Evolutionary conservation across 2,888 invertebrate species (phyloP).

Genomic region (Argyra leucocephala): DNA sequence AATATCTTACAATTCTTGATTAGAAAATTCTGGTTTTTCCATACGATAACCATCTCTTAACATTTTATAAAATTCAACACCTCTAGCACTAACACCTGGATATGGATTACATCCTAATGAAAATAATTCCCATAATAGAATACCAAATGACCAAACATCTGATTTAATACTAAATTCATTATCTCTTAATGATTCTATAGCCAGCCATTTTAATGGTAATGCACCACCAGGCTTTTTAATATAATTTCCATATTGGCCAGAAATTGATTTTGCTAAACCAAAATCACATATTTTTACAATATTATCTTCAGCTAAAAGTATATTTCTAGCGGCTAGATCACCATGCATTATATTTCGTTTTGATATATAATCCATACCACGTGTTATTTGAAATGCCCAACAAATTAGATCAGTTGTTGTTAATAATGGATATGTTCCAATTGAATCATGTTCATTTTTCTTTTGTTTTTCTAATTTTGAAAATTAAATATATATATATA

Average conservation of each 20-base stretch:
- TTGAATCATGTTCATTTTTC: background rate
- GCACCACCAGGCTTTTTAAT: constrained; percentile 77
- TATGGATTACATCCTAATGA: constrained; percentile 78
- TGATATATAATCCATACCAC: constrained; percentile 91
- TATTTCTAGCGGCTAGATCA: constrained; percentile 83
- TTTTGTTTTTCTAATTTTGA: background rate
- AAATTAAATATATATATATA: background rate
- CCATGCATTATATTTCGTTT: constrained; percentile 79
- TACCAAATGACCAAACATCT: constrained; percentile 89
- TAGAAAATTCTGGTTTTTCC: constrained; percentile 76
- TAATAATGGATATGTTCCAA: constrained; percentile 35
- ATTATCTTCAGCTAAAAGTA: constrained; percentile 78
- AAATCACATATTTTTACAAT: constrained; percentile 95
- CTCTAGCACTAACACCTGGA: constrained; percentile 65
- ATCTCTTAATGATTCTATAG: constrained; percentile 85
- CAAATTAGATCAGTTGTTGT: constrained; percentile 76
- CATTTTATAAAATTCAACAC: constrained; percentile 52
- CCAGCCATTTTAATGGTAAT: constrained; percentile 94
- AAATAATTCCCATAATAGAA: constrained; percentile 84
- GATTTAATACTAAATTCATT: constrained; percentile 87
- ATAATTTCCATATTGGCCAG: constrained; percentile 52
- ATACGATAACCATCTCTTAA: constrained; percentile 79
- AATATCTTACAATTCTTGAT: constrained; percentile 57
- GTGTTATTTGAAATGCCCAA: constrained; percentile 87
- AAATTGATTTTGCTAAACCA: constrained; percentile 81